Evolutionary conservation across 2,888 invertebrate species (phyloP), one percentile per base, ranked within the genome.

Genomic region (Yponomeuta sedellus): DNA sequence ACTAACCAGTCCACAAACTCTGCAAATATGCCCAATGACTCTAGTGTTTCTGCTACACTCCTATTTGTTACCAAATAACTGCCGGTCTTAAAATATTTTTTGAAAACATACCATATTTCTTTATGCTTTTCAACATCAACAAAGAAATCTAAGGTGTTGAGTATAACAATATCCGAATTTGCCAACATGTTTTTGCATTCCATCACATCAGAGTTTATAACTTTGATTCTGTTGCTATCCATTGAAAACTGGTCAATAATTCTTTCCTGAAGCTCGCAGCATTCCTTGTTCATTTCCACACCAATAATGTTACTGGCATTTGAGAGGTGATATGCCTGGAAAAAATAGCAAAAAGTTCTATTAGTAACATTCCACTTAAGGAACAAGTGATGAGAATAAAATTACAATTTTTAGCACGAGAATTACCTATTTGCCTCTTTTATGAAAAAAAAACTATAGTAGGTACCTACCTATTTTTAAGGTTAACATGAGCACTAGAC

Each of bases 91-190:
- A 93, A 77, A 71, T 89, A 78, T 66, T 88, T 82, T 68, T 88
- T 90, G 10, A 94, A 84, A 75, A 93, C 94, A 68, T 83, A 78
- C 94, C 94, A 95, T 70, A 94, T 91, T 71, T 91, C 77, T 69
- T 82, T 91, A 75, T 95, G 95, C 67, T 92, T 89, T 44, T 92
- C 89, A 66, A 82, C 77, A 59, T 92, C 81, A 68, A 94, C 83
- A 83, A 95, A 95, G 77, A 94, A 95, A 74, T 95, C 94, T 75
- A 95, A 92, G 2, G 94, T 93, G 82, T 95, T 95, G 72, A 95
- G 93, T 66, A 95, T 81, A 34, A 95, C 81, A 65, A 95, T 84
- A 79, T 95, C 92, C 16, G 94, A 93, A 67, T 80, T 78, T 67
- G 84, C 73, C 20, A 95, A 77, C 44, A 93, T 75, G 68, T 94